Evolutionary conservation across 2,888 invertebrate species (phyloP).

Genomic region (Thyatira batis): DNA sequence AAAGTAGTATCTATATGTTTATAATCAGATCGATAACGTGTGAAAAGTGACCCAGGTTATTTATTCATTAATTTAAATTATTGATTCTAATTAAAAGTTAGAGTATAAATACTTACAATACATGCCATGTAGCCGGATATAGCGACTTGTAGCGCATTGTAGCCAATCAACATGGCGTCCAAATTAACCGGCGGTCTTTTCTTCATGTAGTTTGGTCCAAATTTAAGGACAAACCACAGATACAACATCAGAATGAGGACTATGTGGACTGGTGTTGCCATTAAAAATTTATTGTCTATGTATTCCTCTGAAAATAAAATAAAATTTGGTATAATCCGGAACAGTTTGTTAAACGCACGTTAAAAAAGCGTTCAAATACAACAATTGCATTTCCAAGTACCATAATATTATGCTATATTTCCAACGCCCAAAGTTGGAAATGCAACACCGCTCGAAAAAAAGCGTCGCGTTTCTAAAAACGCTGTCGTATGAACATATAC

Average conservation of each 20-base stretch:
- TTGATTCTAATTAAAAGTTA: too few species aligned
- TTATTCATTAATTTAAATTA: neutral
- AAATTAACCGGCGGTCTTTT: constrained; percentile 83
- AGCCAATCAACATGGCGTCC: constrained; percentile 82
- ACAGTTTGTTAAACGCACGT: too few species aligned
- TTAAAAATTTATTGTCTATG: constrained; percentile 80
- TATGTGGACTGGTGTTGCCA: constrained; percentile 84
- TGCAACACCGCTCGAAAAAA: too few species aligned
- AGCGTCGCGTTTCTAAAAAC: too few species aligned
- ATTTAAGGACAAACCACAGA: constrained; percentile 84
- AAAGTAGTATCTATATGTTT: too few species aligned
- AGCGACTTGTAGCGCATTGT: constrained; percentile 85
- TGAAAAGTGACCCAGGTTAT: too few species aligned
- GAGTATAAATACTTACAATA: constrained; percentile 63
- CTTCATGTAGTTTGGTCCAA: constrained; percentile 87
- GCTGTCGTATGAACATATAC: too few species aligned
- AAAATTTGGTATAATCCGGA: neutral
- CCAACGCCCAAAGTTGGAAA: too few species aligned
- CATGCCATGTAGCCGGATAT: constrained; percentile 72
- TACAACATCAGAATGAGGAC: constrained; percentile 81
- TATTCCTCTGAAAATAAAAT: constrained; percentile 38
- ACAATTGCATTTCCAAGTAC: too few species aligned
- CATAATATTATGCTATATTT: too few species aligned
- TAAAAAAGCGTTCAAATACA: too few species aligned
- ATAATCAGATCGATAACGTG: too few species aligned